Evolutionary conservation across 2,797 vertebrate genomes (phyloP).

Genomic region (Microctenopoma lineatum): DNA sequence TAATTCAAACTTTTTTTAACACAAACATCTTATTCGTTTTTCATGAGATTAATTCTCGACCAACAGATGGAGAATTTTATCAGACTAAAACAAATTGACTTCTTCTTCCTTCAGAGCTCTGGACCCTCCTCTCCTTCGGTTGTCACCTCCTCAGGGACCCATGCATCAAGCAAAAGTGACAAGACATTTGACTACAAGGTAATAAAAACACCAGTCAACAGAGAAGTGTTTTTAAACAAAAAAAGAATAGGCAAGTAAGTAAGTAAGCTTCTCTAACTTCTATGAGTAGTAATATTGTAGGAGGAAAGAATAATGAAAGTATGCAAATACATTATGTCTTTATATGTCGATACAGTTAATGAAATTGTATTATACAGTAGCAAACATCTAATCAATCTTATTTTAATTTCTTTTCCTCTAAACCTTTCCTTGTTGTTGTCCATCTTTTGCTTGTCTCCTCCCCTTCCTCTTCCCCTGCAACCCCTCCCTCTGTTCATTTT

Average conservation of each 20-base stretch:
- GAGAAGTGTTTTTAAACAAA: background rate
- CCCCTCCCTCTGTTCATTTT: conserved; percentile 37
- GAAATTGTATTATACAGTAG: no score
- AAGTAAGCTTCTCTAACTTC: background rate
- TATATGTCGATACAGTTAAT: no score
- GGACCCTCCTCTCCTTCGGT: conserved; percentile 87
- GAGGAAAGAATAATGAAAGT: background rate
- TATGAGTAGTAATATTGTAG: background rate
- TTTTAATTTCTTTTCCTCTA: background rate
- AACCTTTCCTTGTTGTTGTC: background rate
- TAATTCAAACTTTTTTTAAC: background rate
- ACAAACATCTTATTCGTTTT: background rate
- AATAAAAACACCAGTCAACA: conserved; percentile 34
- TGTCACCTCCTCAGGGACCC: conserved; percentile 84
- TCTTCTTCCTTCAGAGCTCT: conserved; percentile 75
- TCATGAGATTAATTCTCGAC: background rate
- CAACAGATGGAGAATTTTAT: background rate
- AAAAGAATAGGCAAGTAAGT: background rate
- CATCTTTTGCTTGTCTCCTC: conserved; percentile 27
- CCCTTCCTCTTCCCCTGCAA: conserved; percentile 21
- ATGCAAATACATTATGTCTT: background rate
- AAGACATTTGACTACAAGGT: conserved; percentile 89
- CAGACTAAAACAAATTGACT: background rate
- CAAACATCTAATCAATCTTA: background rate
- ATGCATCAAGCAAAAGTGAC: conserved; percentile 87